Conservation (phyloP, 2,797 vertebrate species). For the Rhabdophis nuchalis region DNA sequence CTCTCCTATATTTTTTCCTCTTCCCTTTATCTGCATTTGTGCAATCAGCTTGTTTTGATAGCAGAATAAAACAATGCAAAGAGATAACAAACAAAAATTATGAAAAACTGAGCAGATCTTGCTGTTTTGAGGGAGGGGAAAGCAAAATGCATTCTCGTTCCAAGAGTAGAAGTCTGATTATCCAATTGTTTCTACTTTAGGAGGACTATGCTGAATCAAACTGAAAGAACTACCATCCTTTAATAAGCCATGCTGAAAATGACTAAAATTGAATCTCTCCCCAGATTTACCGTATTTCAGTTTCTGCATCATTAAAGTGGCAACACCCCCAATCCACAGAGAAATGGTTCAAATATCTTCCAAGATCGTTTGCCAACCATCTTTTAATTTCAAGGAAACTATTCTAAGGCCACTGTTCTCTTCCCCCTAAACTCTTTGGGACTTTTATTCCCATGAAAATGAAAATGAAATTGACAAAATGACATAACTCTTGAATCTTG, state of each 20-base stretch:
- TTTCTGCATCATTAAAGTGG: slow-evolving; percentile 22
- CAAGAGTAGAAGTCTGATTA: slow-evolving; percentile 42
- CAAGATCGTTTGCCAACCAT: not conserved
- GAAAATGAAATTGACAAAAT: slow-evolving; percentile 25
- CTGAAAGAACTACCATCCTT: not conserved
- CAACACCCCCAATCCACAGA: slow-evolving; percentile 28
- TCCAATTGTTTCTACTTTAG: slow-evolving; percentile 54
- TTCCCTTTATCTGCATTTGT: slow-evolving; percentile 35
- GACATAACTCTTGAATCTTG: not conserved
- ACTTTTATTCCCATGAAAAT: slow-evolving; percentile 24
- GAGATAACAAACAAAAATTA: not conserved
- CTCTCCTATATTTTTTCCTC: slow-evolving; percentile 40
- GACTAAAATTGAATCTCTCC: slow-evolving; percentile 39
- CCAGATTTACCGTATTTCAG: slow-evolving; percentile 23
- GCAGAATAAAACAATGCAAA: slow-evolving; percentile 1
- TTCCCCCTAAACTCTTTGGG: not conserved
- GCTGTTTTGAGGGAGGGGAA: not conserved
- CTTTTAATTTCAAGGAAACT: slow-evolving; percentile 18
- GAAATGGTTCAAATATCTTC: slow-evolving; percentile 44
- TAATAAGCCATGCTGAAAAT: slow-evolving; percentile 16
- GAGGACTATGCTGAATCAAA: not conserved
- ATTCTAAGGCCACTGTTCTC: slow-evolving; percentile 19
- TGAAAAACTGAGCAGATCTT: not conserved
- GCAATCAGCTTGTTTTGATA: slow-evolving; percentile 35
- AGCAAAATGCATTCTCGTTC: not conserved